Evolutionary conservation across 1,140 invertebrate genomes (phyloP).

Genomic region (Tenebrio molitor): DNA sequence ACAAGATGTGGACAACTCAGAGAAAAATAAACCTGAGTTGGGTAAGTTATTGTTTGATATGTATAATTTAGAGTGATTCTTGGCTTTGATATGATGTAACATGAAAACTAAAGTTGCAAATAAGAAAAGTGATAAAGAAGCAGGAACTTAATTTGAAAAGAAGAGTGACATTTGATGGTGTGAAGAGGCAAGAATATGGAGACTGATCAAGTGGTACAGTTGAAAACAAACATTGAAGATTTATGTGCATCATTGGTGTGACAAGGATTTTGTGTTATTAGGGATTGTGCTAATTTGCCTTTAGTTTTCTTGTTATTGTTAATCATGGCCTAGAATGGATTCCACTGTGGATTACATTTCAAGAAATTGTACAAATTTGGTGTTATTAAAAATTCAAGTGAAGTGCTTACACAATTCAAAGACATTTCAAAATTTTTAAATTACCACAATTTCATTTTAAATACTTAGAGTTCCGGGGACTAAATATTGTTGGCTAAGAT

Average conservation of each 20-base stretch:
- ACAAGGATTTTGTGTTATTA: background rate
- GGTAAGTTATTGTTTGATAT: slow-evolving; percentile 6
- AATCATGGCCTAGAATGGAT: slow-evolving; percentile 14
- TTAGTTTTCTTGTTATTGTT: slow-evolving; percentile 31
- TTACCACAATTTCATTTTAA: background rate
- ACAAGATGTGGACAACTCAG: background rate
- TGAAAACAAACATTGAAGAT: slow-evolving; percentile 3
- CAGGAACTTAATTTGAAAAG: background rate
- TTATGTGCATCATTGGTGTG: background rate
- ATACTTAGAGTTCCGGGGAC: slow-evolving; percentile 22
- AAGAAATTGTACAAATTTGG: slow-evolving; percentile 4
- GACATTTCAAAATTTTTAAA: background rate
- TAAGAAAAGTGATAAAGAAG: slow-evolving; percentile 46
- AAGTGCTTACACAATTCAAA: slow-evolving; percentile 32
- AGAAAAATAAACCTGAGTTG: background rate
- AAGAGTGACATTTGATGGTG: background rate
- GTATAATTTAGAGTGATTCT: background rate
- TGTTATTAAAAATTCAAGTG: slow-evolving; percentile 26
- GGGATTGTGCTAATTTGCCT: background rate
- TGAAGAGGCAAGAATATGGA: too few species aligned
- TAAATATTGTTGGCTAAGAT: slow-evolving; percentile 41
- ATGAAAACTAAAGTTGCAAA: slow-evolving; percentile 37
- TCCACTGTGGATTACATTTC: background rate
- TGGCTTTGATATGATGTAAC: slow-evolving; percentile 25
- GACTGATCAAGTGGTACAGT: too few species aligned